Conservation (phyloP, 2,888 invertebrate genomes). For the Phaedon cochleariae region DNA sequence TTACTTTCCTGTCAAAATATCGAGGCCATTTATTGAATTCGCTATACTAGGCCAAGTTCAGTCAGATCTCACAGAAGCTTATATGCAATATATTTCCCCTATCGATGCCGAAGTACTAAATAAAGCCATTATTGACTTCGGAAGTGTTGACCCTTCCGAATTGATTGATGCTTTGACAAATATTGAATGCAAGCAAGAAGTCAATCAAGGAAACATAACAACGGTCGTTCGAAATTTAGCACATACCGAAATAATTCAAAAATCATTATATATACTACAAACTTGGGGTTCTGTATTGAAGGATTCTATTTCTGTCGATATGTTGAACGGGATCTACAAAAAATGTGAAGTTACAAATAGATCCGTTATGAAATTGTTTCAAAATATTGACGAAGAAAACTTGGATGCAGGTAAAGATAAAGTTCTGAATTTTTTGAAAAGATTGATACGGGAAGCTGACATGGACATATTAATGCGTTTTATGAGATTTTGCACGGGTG, state of each 20-base stretch:
- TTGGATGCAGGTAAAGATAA: background rate
- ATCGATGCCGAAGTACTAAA: too few relatives aligned
- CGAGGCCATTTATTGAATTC: too few relatives aligned
- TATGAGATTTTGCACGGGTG: constrained; percentile 29
- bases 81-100: background rate
- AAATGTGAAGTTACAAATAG: background rate
- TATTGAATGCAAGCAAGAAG: constrained; percentile 14
- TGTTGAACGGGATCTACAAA: background rate
- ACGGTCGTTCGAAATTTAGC: constrained; percentile 17
- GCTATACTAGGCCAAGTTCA: too few relatives aligned
- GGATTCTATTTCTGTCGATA: constrained; percentile 15
- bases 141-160: too few relatives aligned
- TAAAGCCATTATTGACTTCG: too few relatives aligned
- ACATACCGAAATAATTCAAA: constrained; percentile 29
- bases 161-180: too few relatives aligned
- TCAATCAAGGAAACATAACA: too few relatives aligned
- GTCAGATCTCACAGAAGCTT: constrained; percentile 12
- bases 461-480: constrained; percentile 14
- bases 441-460: too few relatives aligned
- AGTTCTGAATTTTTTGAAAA: constrained; percentile 15
- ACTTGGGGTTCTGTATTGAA: background rate
- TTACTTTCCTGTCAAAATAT: constrained; percentile 28
- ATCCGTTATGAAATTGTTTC: background rate
- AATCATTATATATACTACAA: too few relatives aligned
- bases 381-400: background rate